These are phyloP conservation scores for Cerceris rybyensis DNA, from an alignment of 2,888 invertebrate species.

Conservation along the genomic window DNA sequence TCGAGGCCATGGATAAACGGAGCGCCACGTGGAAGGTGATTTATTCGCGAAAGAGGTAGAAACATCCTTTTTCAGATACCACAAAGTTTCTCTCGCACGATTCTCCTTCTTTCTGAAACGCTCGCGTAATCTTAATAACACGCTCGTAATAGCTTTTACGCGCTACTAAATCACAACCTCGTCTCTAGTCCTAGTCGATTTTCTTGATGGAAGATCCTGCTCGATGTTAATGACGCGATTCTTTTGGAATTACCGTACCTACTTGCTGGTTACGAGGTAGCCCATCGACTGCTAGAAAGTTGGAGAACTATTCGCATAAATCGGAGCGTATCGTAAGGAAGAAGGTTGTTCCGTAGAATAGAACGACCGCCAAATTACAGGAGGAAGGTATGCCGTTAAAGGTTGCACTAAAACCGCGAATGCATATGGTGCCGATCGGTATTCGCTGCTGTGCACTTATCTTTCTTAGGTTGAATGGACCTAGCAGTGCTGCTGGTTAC, in stretches of 20 bases:
- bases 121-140: slow-evolving; percentile 38
- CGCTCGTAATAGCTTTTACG: slow-evolving; percentile 39
- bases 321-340: slow-evolving; percentile 2
- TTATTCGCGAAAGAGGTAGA: too few relatives aligned
- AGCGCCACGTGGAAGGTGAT: too few relatives aligned
- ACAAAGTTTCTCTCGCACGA: slow-evolving; percentile 21
- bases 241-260: slow-evolving; percentile 35
- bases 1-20: too few relatives aligned
- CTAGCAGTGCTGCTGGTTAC: slow-evolving; percentile 50
- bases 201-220: slow-evolving; percentile 12
- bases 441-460: slow-evolving; percentile 42
- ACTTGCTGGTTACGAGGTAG: slow-evolving; percentile 13
- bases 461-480: slow-evolving; percentile 35
- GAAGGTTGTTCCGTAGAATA: slow-evolving; percentile 24
- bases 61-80: slow-evolving; percentile 27
- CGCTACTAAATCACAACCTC: slow-evolving; percentile 48
- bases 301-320: slow-evolving; percentile 37
- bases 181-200: slow-evolving; percentile 48
- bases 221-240: slow-evolving; percentile 59
- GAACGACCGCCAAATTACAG: slow-evolving; percentile 51
- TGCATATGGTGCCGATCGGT: slow-evolving; percentile 29
- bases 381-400: slow-evolving; percentile 27
- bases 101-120: slow-evolving; percentile 4
- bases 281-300: slow-evolving; percentile 19
- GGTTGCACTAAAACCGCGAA: slow-evolving; percentile 26